These are phyloP conservation scores for Phoxinus phoxinus DNA, from an alignment of 2,113 vertebrate genomes.

Conservation along the genomic window DNA sequence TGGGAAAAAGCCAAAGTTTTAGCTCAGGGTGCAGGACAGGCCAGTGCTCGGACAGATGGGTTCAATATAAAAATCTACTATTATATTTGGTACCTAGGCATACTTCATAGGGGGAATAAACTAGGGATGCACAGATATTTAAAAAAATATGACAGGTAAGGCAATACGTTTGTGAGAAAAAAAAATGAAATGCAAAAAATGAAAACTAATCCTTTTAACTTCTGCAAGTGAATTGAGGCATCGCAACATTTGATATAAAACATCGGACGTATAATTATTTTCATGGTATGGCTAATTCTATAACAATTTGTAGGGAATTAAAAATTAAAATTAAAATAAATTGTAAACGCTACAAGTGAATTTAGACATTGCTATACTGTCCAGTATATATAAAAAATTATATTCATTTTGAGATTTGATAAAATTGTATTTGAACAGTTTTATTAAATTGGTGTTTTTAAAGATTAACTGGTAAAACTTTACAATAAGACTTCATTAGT, in stretches of 20 bases:
- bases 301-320: neutral
- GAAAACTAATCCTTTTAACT: neutral
- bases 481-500: no score
- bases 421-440: neutral
- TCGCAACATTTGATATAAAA: neutral
- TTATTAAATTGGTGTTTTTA: neutral
- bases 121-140: neutral
- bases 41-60: neutral
- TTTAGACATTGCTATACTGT: neutral
- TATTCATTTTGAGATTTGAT: neutral
- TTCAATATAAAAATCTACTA: slow-evolving; percentile 8
- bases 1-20: neutral
- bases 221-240: neutral
- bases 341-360: neutral
- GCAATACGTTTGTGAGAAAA: no score
- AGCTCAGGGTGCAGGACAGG: neutral
- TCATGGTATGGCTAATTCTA: neutral
- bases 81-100: neutral
- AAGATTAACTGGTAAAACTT: neutral
- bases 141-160: neutral
- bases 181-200: neutral
- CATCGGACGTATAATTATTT: neutral
- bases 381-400: no score
- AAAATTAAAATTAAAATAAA: neutral
- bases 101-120: neutral